phyloP scores from a whole-genome alignment of 2,797 vertebrate genomes.

The Labroides dimidiatus region DNA sequence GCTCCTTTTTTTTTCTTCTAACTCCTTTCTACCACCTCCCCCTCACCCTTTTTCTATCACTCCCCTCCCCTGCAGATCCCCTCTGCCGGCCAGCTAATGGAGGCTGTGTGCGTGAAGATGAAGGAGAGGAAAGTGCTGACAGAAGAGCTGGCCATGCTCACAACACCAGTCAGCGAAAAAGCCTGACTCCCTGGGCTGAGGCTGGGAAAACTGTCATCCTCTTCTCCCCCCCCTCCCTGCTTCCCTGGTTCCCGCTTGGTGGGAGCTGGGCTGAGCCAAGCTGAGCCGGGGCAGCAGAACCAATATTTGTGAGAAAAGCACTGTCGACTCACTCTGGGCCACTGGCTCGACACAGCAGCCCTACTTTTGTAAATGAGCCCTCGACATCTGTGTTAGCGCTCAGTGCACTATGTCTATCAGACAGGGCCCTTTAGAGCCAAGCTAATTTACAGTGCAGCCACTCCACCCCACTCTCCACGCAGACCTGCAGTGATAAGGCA shows the following conservation, averaged over 20 bases:
- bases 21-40: constrained; percentile 52
- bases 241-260: constrained; percentile 66
- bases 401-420: constrained; percentile 70
- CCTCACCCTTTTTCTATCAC: constrained; percentile 53
- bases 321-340: constrained; percentile 73
- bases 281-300: constrained; percentile 74
- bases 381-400: constrained; percentile 81
- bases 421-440: constrained; percentile 69
- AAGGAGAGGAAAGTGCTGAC: constrained; percentile 91
- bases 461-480: constrained; percentile 43
- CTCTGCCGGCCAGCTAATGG: constrained; percentile 90
- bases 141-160: constrained; percentile 88
- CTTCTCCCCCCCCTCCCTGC: constrained; percentile 55
- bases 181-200: constrained; percentile 83
- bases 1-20: constrained; percentile 29
- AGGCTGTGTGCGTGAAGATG: constrained; percentile 92
- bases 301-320: constrained; percentile 79
- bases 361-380: constrained; percentile 81
- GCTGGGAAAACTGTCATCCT: constrained; percentile 84
- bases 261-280: constrained; percentile 72
- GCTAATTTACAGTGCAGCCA: constrained; percentile 75
- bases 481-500: constrained; percentile 69
- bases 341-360: constrained; percentile 71
- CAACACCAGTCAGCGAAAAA: constrained; percentile 84
- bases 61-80: constrained; percentile 86